Evolutionary conservation across 1,140 invertebrate species (phyloP).

Genomic region (Streblospio benedicti): DNA sequence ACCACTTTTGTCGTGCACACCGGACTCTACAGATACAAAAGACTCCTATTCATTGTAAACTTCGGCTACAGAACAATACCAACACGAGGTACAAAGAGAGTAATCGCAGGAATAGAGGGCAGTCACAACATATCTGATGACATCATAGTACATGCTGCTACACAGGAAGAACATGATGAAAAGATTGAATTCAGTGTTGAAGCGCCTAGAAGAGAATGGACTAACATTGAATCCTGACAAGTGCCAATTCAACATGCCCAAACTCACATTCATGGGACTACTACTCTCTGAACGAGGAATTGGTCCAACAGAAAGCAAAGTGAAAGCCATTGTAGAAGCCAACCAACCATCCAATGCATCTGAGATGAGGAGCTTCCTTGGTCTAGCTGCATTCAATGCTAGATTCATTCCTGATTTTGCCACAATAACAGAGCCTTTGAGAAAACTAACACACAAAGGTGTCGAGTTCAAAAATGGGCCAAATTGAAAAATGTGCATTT

Average conservation of each 20-base stretch:
- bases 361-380: conserved; percentile 19
- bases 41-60: too few species aligned
- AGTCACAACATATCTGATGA: background rate
- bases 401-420: conserved; percentile 39
- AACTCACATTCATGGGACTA: background rate
- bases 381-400: conserved; percentile 38
- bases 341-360: conserved; percentile 26
- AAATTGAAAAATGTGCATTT: too few species aligned
- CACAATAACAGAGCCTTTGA: conserved; percentile 27
- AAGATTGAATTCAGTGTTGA: background rate
- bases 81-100: background rate
- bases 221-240: background rate
- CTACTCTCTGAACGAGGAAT: background rate
- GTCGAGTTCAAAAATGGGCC: background rate
- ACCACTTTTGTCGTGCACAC: background rate
- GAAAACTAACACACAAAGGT: conserved; percentile 14
- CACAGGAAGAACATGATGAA: background rate
- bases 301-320: background rate
- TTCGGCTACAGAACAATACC: too few species aligned
- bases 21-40: background rate
- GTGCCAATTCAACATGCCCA: background rate
- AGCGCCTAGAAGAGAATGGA: background rate
- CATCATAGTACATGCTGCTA: conserved; percentile 1
- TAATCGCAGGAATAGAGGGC: background rate
- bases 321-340: too few species aligned